Evolutionary conservation across 2,888 invertebrate genomes (phyloP).

Genomic region (Drosophila parthenogenetica): DNA sequence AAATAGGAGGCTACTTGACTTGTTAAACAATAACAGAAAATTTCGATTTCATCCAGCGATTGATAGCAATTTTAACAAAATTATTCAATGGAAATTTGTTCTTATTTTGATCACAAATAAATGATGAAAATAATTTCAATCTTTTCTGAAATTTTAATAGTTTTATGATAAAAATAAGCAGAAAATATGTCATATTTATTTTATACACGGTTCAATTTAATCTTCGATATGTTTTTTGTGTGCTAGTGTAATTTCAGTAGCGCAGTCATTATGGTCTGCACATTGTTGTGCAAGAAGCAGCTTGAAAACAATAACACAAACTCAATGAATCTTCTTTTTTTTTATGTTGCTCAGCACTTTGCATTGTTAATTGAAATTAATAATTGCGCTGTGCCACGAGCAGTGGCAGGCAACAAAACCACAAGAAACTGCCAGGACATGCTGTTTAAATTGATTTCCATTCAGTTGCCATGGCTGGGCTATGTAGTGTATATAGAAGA

Average conservation of each 20-base stretch:
- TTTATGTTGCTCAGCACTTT: slow-evolving; percentile 28
- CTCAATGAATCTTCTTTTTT: neutral
- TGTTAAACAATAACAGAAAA: no score
- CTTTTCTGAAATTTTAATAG: no score
- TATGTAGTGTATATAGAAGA: slow-evolving; percentile 6
- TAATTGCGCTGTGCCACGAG: slow-evolving; percentile 46
- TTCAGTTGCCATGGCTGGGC: slow-evolving; percentile 5
- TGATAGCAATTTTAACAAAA: no score
- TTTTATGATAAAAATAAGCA: no score
- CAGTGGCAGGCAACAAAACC: slow-evolving; percentile 22
- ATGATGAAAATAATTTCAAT: no score
- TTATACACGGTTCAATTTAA: no score
- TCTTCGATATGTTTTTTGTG: no score
- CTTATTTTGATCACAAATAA: no score
- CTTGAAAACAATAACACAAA: slow-evolving; percentile 4
- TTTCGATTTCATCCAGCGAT: no score
- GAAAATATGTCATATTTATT: no score
- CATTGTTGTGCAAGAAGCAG: neutral
- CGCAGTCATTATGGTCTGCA: neutral
- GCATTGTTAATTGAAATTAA: slow-evolving; percentile 64
- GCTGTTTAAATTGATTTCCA: slow-evolving; percentile 62
- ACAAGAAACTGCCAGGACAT: slow-evolving; percentile 26
- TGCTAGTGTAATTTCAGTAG: neutral
- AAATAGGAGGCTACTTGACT: no score
- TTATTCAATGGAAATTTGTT: no score